Conservation (phyloP, 2,113 vertebrate species). For the Macquaria ambigua region DNA sequence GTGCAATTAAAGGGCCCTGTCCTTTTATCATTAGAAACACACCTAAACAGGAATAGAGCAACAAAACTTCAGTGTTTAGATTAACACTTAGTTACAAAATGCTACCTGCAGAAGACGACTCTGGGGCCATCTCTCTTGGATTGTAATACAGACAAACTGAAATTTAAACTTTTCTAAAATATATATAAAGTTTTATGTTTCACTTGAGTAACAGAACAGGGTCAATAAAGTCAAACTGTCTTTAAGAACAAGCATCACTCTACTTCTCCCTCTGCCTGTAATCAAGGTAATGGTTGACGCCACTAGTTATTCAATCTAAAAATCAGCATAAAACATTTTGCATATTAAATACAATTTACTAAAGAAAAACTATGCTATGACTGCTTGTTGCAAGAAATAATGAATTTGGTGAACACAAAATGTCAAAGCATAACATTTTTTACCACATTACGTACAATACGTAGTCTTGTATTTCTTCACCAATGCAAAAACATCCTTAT, state of each 20-base stretch:
- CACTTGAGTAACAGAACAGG: background rate
- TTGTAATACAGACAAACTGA: background rate
- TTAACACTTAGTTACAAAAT: background rate
- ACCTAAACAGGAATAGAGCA: background rate
- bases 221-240: background rate
- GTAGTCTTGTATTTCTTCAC: background rate
- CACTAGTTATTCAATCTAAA: background rate
- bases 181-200: background rate
- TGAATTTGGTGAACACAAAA: background rate
- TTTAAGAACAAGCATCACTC: background rate
- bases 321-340: background rate
- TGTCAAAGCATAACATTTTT: background rate
- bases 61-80: background rate
- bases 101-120: background rate
- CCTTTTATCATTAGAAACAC: background rate
- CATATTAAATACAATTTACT: background rate
- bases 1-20: background rate
- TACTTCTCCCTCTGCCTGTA: background rate
- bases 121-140: background rate
- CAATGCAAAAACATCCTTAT: background rate
- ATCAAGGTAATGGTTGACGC: background rate
- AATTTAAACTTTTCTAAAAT: background rate
- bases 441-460: background rate
- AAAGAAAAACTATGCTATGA: background rate
- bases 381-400: background rate